phyloP scores from a whole-genome alignment of 2,888 invertebrate genomes.

The Mantis religiosa region DNA sequence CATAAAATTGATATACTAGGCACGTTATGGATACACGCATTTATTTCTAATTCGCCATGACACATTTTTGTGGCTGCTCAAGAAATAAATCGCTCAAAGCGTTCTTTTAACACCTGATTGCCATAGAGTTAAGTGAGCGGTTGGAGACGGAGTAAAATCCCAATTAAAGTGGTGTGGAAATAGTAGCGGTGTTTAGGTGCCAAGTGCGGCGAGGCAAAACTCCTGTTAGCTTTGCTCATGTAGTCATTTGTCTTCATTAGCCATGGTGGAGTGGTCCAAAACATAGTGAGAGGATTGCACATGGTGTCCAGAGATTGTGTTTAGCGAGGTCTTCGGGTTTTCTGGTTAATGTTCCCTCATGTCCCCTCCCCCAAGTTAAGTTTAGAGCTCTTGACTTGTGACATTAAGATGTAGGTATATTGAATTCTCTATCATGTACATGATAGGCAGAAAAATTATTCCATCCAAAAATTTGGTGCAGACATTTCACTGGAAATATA shows the following conservation, averaged over 20 bases:
- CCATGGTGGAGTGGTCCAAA: not conserved
- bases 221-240: not conserved
- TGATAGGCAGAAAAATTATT: too few relatives aligned
- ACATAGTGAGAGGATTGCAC: not conserved
- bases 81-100: not conserved
- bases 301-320: not conserved
- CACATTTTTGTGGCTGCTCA: not conserved
- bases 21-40: not conserved
- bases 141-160: not conserved
- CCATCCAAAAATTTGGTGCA: too few relatives aligned
- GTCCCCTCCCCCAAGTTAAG: too few relatives aligned
- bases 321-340: too few relatives aligned
- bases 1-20: not conserved
- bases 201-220: not conserved
- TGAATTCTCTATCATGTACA: too few relatives aligned
- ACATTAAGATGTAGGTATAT: too few relatives aligned
- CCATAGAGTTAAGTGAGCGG: not conserved
- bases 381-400: too few relatives aligned
- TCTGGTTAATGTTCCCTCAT: too few relatives aligned
- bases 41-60: not conserved
- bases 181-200: not conserved
- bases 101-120: not conserved
- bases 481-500: too few relatives aligned
- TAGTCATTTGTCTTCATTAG: slow-evolving; percentile 1
- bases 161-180: not conserved